Percentiles rank a stretch among this genome's conserved stretches.
phyloP scores from a whole-genome alignment of 2,888 invertebrate species.

The Dolichopus griseipennis region DNA sequence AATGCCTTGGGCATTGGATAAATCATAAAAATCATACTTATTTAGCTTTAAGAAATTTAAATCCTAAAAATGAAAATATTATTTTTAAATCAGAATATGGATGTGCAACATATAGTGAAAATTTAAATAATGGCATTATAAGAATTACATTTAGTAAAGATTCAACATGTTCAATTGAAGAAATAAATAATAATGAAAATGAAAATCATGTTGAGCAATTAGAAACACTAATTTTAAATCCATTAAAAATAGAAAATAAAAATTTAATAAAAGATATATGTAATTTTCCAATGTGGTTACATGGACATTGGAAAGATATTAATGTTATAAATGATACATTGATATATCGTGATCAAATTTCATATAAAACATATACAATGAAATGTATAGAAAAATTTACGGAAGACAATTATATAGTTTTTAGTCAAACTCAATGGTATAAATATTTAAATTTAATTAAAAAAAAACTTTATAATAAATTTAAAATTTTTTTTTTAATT shows the following conservation, averaged over 20 bases:
- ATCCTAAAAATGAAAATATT: constrained; percentile 27
- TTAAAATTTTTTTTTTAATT: constrained; percentile 9
- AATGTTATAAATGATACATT: constrained; percentile 44
- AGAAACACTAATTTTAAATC: constrained; percentile 49
- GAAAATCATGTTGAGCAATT: constrained; percentile 43
- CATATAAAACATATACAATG: constrained; percentile 48
- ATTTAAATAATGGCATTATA: constrained; percentile 46
- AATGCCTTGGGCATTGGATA: constrained; percentile 57
- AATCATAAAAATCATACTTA: constrained; percentile 49
- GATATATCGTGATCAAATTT: constrained; percentile 46
- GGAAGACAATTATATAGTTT: constrained; percentile 40
- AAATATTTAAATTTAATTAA: too few relatives aligned
- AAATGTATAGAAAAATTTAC: constrained; percentile 36
- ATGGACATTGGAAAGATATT: constrained; percentile 54
- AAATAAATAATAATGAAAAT: constrained; percentile 1
- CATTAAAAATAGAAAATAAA: constrained; percentile 32
- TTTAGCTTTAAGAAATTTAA: constrained; percentile 49
- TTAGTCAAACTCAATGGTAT: constrained; percentile 45
- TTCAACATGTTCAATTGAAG: constrained; percentile 47
- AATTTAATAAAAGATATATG: constrained; percentile 12
- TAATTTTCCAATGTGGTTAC: constrained; percentile 55
- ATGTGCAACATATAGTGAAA: constrained; percentile 45
- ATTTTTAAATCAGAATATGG: not conserved
- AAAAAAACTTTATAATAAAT: not conserved
- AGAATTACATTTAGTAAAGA: constrained; percentile 54